These are phyloP conservation scores for Scaeva pyrastri DNA, from an alignment of 2,888 invertebrate genomes.

Conservation along the genomic window DNA sequence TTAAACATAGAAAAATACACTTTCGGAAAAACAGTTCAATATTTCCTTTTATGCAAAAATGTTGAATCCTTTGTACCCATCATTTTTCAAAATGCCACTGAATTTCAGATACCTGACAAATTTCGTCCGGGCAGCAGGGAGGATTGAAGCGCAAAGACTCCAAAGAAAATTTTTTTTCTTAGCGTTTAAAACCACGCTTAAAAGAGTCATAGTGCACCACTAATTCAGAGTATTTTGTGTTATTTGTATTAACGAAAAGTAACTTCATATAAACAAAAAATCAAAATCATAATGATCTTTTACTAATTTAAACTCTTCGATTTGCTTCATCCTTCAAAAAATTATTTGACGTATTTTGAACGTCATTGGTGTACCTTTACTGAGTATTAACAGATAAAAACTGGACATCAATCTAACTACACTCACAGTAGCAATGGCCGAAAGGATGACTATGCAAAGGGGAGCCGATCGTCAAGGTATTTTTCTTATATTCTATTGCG, in stretches of 20 bases:
- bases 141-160: conserved; percentile 68
- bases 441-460: conserved; percentile 72
- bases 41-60: conserved; percentile 69
- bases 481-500: no score
- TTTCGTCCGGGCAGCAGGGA: conserved; percentile 82
- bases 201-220: conserved; percentile 78
- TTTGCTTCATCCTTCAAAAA: conserved; percentile 78
- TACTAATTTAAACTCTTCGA: conserved; percentile 77
- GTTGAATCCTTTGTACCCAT: conserved; percentile 74
- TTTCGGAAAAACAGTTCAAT: conserved; percentile 72
- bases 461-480: conserved; percentile 78
- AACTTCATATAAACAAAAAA: conserved; percentile 77
- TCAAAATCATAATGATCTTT: conserved; percentile 71
- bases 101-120: conserved; percentile 84
- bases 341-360: conserved; percentile 77
- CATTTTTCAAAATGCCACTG: conserved; percentile 83
- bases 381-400: conserved; percentile 78
- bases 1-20: conserved; percentile 76
- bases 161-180: conserved; percentile 64
- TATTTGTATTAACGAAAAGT: conserved; percentile 72
- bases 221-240: conserved; percentile 76
- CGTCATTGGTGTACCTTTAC: conserved; percentile 77
- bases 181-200: conserved; percentile 68
- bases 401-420: conserved; percentile 66
- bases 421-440: conserved; percentile 65